These are phyloP conservation scores for Nothobranchius kuhntae DNA, from an alignment of 2,113 vertebrate genomes.

Conservation along the genomic window DNA sequence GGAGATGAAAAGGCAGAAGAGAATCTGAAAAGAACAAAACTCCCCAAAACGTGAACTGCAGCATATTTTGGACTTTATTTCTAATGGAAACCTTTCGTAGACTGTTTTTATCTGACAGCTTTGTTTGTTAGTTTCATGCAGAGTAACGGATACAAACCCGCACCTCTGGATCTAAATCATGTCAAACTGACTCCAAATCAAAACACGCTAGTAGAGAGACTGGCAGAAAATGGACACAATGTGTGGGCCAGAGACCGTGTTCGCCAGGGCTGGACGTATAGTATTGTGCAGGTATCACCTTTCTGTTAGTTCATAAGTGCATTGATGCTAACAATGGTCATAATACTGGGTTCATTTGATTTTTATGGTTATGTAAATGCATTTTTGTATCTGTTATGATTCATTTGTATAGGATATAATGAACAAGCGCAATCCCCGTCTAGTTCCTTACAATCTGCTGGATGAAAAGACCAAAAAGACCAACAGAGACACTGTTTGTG, in stretches of 20 bases:
- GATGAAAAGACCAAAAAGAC: conserved; percentile 94
- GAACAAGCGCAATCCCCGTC: conserved; percentile 88
- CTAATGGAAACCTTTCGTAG: neutral
- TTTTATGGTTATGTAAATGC: neutral
- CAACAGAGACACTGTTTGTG: conserved; percentile 89
- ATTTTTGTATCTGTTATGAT: neutral
- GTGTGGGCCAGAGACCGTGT: conserved; percentile 92
- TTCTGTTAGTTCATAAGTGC: neutral
- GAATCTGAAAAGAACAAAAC: conserved; percentile 89
- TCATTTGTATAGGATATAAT: conserved; percentile 82
- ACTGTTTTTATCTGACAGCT: conserved; percentile 6
- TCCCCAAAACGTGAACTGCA: conserved; percentile 87
- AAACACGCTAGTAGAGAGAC: conserved; percentile 88
- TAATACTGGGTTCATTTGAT: neutral
- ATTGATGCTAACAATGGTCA: neutral
- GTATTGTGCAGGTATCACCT: conserved; percentile 84
- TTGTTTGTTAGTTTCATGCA: conserved; percentile 82
- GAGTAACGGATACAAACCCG: conserved; percentile 88
- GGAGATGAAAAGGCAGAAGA: conserved; percentile 93
- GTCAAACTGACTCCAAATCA: conserved; percentile 91
- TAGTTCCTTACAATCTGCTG: conserved; percentile 90
- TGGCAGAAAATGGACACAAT: conserved; percentile 92
- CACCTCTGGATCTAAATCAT: conserved; percentile 87
- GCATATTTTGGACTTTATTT: neutral
- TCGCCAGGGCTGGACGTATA: conserved; percentile 91